phyloP scores from a whole-genome alignment of 2,797 vertebrate species.

The Chloroceryle amazona region DNA sequence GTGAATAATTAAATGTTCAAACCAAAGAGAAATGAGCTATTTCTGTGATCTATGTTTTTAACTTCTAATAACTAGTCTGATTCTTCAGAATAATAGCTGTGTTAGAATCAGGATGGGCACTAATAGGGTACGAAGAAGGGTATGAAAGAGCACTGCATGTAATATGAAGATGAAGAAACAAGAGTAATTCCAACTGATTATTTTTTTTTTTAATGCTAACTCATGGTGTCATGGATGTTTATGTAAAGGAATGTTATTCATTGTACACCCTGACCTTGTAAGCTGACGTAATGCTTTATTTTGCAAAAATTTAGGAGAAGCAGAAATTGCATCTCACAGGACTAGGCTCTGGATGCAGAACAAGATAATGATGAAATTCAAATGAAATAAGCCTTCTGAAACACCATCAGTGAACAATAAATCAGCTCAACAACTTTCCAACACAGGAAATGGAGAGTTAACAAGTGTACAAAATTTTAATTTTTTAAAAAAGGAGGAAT shows the following conservation, averaged over 20 bases:
- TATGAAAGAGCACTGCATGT: not conserved
- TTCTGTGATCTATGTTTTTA: conserved; percentile 46
- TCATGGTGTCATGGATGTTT: not conserved
- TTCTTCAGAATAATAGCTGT: conserved; percentile 13
- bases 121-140: not conserved
- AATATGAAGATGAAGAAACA: not conserved
- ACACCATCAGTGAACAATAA: conserved; percentile 64
- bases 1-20: conserved; percentile 50
- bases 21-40: conserved; percentile 30
- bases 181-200: not conserved
- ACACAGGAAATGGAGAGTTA: conserved; percentile 76
- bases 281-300: not conserved
- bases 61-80: conserved; percentile 39
- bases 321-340: not conserved
- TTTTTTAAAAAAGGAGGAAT: conserved; percentile 67
- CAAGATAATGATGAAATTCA: not conserved
- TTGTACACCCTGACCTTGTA: not conserved
- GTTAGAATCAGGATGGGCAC: not conserved
- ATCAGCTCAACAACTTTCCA: conserved; percentile 59
- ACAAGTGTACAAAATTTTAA: conserved; percentile 56
- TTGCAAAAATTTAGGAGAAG: not conserved
- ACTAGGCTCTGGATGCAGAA: not conserved
- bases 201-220: not conserved
- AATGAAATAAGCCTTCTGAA: conserved; percentile 50
- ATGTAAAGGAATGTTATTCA: not conserved